These are phyloP conservation scores for Ceryle rudis DNA, from an alignment of 2,797 vertebrate species.

Conservation along the genomic window DNA sequence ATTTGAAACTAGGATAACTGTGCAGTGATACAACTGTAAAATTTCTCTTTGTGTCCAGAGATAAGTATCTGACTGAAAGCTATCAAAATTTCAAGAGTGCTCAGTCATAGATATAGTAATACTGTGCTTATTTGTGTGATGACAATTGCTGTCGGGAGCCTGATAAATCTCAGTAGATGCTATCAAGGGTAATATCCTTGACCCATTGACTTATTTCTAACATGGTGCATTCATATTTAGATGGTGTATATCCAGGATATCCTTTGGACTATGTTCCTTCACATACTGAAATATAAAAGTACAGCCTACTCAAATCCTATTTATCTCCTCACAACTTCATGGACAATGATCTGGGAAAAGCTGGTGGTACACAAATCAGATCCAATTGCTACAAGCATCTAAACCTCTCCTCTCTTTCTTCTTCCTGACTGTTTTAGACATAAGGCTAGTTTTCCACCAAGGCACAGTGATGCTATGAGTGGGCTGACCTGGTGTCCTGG, in stretches of 20 bases:
- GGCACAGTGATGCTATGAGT: rapidly evolving
- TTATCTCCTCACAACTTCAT: not conserved
- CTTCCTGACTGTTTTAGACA: not conserved
- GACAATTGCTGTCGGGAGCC: not conserved
- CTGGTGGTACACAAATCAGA: not conserved
- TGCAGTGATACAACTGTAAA: not conserved
- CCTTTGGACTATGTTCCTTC: not conserved
- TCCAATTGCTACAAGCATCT: not conserved
- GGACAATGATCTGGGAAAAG: not conserved
- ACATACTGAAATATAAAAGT: not conserved
- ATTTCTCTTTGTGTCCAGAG: constrained; percentile 7
- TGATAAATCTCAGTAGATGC: not conserved
- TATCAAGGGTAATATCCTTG: not conserved
- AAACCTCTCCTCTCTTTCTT: not conserved
- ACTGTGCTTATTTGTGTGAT: not conserved
- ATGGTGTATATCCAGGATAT: not conserved
- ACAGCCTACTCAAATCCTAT: not conserved
- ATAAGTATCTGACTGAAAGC: not conserved
- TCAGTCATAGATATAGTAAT: not conserved
- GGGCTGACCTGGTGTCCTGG: not conserved
- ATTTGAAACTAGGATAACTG: not conserved
- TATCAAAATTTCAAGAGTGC: constrained; percentile 9
- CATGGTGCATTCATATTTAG: not conserved
- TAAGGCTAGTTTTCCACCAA: not conserved
- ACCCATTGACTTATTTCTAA: not conserved